Base-by-base conservation (phyloP, 2,797 vertebrate species). In the Arremon aurantiirostris region DNA sequence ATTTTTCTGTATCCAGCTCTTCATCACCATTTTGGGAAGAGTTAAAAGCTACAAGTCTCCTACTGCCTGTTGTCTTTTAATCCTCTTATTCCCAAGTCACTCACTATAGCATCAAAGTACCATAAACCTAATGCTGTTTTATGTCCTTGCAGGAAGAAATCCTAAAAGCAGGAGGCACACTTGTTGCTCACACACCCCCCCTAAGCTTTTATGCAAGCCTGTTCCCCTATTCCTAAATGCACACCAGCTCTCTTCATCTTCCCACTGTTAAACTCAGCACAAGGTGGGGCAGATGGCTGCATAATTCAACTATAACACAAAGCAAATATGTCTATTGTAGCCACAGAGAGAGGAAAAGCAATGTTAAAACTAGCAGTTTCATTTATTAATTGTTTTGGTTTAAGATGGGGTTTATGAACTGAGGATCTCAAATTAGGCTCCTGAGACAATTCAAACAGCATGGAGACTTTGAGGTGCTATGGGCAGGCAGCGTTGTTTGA, bases 1-100 rank as follows among this genome's bases (percentile, higher is more conserved):
- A 8, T 85, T 91, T 95, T 80, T 78, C 75, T 66, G 61, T 63
- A 92, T 70, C 91, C 53, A 82, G 81, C 22, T 85, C 57, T 92
- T 94, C 93, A 94, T 77, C 80, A 57, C 46, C 68, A 71, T 75
- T 94, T 91, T 57, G 87, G 90, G 92, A 90, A 87, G 89, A 95
- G 57, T 91, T 86, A 75, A 75, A 78, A 91, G 39, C 53, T 80
- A 59, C 60, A 87, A 63, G 42, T 77, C 75, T 94, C 64, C 50
- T 89, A 49, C 56, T 82, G 86, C 63, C 64, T 70, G 63, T 80
- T 92, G 83, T 69, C 83, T 93, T 91, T 92, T 80, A 93, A 92
- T 96, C 71, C n/a, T 64, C 52, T 89, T 56, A 70, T 87, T 93
- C 89, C 57, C 91, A 86, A 86, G 57, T 63, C 73, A 71, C 41